Base-by-base conservation (phyloP, 2,797 vertebrate species). In the Pachyuromys duprasi region DNA sequence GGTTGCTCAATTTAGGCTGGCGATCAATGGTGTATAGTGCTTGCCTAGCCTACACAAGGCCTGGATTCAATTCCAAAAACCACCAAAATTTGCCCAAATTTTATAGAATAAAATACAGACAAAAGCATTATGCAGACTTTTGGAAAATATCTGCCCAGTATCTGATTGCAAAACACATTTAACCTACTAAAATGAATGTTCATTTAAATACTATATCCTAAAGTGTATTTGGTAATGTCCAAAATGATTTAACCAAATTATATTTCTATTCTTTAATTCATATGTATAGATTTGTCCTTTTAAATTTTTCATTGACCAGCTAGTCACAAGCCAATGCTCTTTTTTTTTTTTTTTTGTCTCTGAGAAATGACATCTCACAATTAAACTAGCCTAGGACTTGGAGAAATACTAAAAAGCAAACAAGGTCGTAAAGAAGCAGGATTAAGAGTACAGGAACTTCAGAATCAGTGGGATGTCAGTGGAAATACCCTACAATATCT, bases 271-370 rank as follows among this genome's bases (percentile, higher is more conserved):
- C 24, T 90, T 72, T 86, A 86, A 70, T 70, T 18, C 5, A 78
- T 31, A 36, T 89, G 60, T 55, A 88, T 60, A 45, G 4, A 94
- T 67, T 62, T 79, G 55, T 22, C 18, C 42, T 95, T 92, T 94
- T 62, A 86, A 86, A 26, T 36, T 18, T 95, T 90, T 49, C 81
- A 81, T 90, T 90, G 45, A 31, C 60, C 79, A 97, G 89, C 17
- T 60, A 91, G 45, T 62, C 33, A 31, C n/a, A 93, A 97, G 90
- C 8, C 14, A 22, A 22, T 60, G 70, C 39, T 28, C 22, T 70
- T 36, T 69, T 55, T 55, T 55, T 13, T 55, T 65, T 36, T 74
- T 75, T 60, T 74, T 93, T 96, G 63, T 31, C 45, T 83, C 49
- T 72, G 87, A 67, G 33, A 93, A 93, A 69, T 90, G 17, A 57